Base-by-base conservation (phyloP, 2,888 invertebrate genomes). In the Spisula subtruncata region DNA sequence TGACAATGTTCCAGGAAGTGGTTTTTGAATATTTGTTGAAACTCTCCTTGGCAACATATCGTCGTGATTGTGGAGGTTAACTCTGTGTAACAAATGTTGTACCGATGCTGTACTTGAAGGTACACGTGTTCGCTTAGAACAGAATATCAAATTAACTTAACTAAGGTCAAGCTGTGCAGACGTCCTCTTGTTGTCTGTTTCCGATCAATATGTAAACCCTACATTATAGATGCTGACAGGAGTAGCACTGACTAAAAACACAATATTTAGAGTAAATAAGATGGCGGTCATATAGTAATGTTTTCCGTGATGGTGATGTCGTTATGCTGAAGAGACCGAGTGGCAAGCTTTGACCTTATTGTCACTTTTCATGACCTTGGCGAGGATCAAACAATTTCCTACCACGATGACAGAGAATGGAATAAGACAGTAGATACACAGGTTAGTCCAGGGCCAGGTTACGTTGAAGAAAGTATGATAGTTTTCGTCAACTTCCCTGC, bases 381-480 rank as follows among this genome's bases (percentile, higher is more conserved):
- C 83, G 4, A 95, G 87, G 80, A 96, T 96, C 56, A 93, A 92
- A 14, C 91, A 48, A 90, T 96, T 96, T 16, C 94, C 95, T 41
- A 93, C 80, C 16, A 95, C 87, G 48, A 96, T 91, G 25, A 95
- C 87, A 35, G 90, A 16, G 29, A 94, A 94, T 0, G 96, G 96
- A n/a, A 96, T 83, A 14, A 94, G 81, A 81, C 93, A 94, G 89
- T 93, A 95, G 12, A 93, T 88, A 71, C 92, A 90, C n/a, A 95
- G 89, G 91, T 96, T 96, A 46, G 96, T 93, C 94, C 95, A 95
- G 14, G 95, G 94, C 95, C 96, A 96, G 18, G 92, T 83, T 5
- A 89, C 35, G 18, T 35, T 41, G 41, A 88, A 85, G 86, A 95
- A 95, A 2, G 87, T 0, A 0, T 32, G 14, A 85, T 95, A 95